Conservation (phyloP, 2,797 vertebrate species). For the Chrosomus eos region DNA sequence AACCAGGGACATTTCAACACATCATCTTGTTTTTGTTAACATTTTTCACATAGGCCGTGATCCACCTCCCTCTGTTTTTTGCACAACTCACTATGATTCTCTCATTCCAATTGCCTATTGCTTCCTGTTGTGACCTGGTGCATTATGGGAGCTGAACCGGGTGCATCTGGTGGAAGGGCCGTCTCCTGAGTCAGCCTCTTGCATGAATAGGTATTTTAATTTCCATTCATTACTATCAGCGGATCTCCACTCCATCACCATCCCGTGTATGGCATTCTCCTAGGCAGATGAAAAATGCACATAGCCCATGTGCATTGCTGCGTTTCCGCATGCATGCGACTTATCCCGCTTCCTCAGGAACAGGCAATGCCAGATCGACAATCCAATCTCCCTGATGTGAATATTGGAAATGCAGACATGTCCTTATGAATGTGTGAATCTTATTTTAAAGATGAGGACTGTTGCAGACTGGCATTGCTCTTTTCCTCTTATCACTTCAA, state of each 20-base stretch:
- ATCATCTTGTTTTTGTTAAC: conserved; percentile 67
- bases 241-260: conserved; percentile 53
- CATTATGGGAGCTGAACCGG: conserved; percentile 81
- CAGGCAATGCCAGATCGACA: conserved; percentile 65
- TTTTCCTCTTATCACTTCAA: conserved; percentile 2
- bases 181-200: conserved; percentile 81
- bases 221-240: conserved; percentile 70
- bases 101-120: conserved; percentile 77
- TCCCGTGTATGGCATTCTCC: conserved; percentile 42
- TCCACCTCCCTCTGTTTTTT: conserved; percentile 70
- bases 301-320: conserved; percentile 66
- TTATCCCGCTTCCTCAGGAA: conserved; percentile 39
- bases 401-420: conserved; percentile 17
- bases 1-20: conserved; percentile 57
- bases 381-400: conserved; percentile 7
- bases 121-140: conserved; percentile 78
- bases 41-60: conserved; percentile 55
- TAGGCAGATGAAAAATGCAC: conserved; percentile 57
- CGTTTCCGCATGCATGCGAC: conserved; percentile 35
- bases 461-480: conserved; percentile 43
- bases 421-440: not conserved
- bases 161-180: conserved; percentile 72
- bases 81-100: conserved; percentile 81
- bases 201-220: conserved; percentile 88
- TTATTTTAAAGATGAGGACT: not conserved